Evolutionary conservation across 2,888 invertebrate genomes (phyloP), one percentile per base, ranked within the genome.

Genomic region (Molanna angustata): DNA sequence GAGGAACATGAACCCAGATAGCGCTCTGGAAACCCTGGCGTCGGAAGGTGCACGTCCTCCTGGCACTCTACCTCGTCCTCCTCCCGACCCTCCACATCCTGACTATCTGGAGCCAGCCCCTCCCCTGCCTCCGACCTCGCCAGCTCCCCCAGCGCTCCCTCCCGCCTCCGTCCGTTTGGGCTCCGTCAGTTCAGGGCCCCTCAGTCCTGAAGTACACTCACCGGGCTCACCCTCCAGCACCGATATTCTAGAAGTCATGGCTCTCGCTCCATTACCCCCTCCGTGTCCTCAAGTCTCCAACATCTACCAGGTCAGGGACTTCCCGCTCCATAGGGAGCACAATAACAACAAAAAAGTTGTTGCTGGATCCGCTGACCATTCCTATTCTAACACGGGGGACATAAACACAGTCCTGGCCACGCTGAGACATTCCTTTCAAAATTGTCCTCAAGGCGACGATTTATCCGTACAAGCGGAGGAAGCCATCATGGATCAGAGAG

Each of bases 151-250:
- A 14, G 54, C 55, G 9, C 33, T 57, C 21, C 58, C 58, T 42
- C 50, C 59, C n/a, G 51, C 49, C 9, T 46, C 50, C 1, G 54
- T 58, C 60, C 62, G 65, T 13, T 35, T 67, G 16, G 63, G 62
- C 39, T 66, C 60, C 2, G 59, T 65, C 19, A 63, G 66, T 46
- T 65, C 65, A 49, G 67, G 65, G 3, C 68, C 67, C 1, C 43
- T 64, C 1, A 65, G 64, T 56, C 64, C 65, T 1, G 61, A 64
- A 20, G 61, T 66, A 9, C 68, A 70, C 46, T 68, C 72, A 1
- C 75, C 80, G 1, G 72, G 77, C 32, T 79, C 80, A 4, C 72
- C 80, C 35, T 79, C 79, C 19, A 81, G 78, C 67, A 75, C 72
- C 45, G 76, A 80, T 57, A 76, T 78, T 53, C 66, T 78, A 37